Conservation (phyloP, 2,888 invertebrate genomes). For the Nemapogon koenigi region DNA sequence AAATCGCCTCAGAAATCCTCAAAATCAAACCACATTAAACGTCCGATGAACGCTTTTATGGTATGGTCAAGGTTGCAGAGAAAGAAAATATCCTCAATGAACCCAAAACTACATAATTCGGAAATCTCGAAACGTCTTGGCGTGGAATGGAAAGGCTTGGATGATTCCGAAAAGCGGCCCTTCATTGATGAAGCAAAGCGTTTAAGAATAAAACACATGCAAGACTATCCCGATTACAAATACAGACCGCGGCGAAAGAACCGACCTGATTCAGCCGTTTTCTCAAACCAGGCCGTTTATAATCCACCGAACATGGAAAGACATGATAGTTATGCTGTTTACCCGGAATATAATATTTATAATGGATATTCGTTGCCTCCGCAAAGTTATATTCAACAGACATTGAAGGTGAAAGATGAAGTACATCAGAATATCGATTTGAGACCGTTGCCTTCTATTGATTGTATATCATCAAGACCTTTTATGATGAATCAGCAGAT, state of each 20-base stretch:
- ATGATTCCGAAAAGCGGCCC: slow-evolving; percentile 80
- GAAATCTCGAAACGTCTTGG: slow-evolving; percentile 85
- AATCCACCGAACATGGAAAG: slow-evolving; percentile 35
- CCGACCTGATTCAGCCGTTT: slow-evolving; percentile 54
- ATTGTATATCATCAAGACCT: slow-evolving; percentile 52
- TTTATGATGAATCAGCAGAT: slow-evolving; percentile 56
- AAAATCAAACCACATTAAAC: slow-evolving; percentile 79
- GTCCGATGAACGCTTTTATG: slow-evolving; percentile 99
- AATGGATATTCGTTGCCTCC: slow-evolving; percentile 45
- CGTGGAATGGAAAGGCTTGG: slow-evolving; percentile 83
- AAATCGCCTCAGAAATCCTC: slow-evolving; percentile 33
- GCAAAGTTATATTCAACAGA: slow-evolving; percentile 32
- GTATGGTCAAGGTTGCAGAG: slow-evolving; percentile 93
- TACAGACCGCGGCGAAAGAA: slow-evolving; percentile 71
- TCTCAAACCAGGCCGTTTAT: slow-evolving; percentile 30
- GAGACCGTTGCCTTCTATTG: slow-evolving; percentile 52
- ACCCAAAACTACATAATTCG: slow-evolving; percentile 80
- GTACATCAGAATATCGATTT: slow-evolving; percentile 35
- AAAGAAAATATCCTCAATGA: slow-evolving; percentile 82
- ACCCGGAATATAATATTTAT: slow-evolving; percentile 48
- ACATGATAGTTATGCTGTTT: slow-evolving; percentile 34
- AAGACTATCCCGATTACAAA: slow-evolving; percentile 76
- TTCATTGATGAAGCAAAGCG: slow-evolving; percentile 91
- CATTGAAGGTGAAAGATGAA: slow-evolving; percentile 45
- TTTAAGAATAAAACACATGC: slow-evolving; percentile 74